Base-by-base conservation (phyloP, 2,113 vertebrate species). In the Entelurus aequoreus region DNA sequence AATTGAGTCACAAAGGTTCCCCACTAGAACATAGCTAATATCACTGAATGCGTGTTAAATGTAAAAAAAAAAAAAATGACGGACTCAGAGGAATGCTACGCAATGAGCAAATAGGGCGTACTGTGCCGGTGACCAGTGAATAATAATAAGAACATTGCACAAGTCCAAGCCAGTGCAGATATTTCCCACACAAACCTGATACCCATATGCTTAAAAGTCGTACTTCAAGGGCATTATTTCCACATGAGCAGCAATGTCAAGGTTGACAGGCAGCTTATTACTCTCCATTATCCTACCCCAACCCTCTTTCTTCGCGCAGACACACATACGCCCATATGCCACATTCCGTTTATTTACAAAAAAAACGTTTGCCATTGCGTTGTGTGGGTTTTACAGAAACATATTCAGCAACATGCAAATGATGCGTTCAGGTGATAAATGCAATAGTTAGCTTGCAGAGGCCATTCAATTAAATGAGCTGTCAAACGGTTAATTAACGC, bases 181-280 rank as follows among this genome's bases (percentile, higher is more conserved):
- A 35, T 15, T 56, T 59, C 56, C 53, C 62, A 13, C 52, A 55
- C 62, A 53, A 46, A 66, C 67, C 51, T 53, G 10, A 60, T 69
- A 46, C 54, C n/a, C 72, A 71, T 73, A 65, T 47, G 69, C 51
- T 60, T 73, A 77, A 81, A 87, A 80, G 79, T 78, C 80, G 82
- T 77, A 66, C 66, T 79, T 84, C 81, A 88, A 84, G 80, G 84
- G 72, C 81, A 83, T 54, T 14, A 76, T 84, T 84, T 69, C 69
- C 69, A 76, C 65, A 72, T 54, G 54, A 66, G 59, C 56, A 68
- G 53, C 58, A 84, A 80, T 78, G 83, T 82, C 85, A 90, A 85
- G 88, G 87, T 86, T 88, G 81, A 85, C 68, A 80, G 63, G 48
- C 72, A 71, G 62, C 62, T 63, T 55, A 55, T 57, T 40, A 49